phyloP scores from a whole-genome alignment of 2,113 vertebrate genomes.

The Peromyscus leucopus region DNA sequence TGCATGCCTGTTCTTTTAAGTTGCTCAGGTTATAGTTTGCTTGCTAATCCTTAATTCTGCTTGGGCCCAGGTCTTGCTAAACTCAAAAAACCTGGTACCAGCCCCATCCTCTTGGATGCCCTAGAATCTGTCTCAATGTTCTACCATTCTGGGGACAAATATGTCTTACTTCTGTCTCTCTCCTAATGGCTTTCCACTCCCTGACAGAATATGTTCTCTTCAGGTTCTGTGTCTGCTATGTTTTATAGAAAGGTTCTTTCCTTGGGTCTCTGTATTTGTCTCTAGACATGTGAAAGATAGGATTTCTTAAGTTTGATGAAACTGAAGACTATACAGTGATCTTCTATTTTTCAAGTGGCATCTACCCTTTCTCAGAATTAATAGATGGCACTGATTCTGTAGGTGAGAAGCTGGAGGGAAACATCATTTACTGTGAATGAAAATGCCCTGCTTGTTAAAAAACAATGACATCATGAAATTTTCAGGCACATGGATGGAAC shows the following conservation, averaged over 20 bases:
- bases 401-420: background rate
- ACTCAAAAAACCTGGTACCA: background rate
- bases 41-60: background rate
- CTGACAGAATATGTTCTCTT: background rate
- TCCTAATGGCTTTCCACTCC: background rate
- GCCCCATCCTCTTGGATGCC: background rate
- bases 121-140: background rate
- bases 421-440: background rate
- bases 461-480: too few species aligned
- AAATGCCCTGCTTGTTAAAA: background rate
- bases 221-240: background rate
- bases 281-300: background rate
- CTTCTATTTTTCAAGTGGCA: background rate
- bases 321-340: background rate
- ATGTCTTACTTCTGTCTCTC: background rate
- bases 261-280: background rate
- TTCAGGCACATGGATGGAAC: too few species aligned
- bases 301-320: background rate
- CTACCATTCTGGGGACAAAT: too few species aligned
- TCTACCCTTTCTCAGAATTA: background rate
- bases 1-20: background rate
- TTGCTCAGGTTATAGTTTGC: background rate
- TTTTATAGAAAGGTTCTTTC: background rate
- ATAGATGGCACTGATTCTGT: background rate
- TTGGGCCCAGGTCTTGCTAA: background rate